Evolutionary conservation across 2,113 vertebrate genomes (phyloP), one percentile per base, ranked within the genome.

Genomic region (Oceanites oceanicus): DNA sequence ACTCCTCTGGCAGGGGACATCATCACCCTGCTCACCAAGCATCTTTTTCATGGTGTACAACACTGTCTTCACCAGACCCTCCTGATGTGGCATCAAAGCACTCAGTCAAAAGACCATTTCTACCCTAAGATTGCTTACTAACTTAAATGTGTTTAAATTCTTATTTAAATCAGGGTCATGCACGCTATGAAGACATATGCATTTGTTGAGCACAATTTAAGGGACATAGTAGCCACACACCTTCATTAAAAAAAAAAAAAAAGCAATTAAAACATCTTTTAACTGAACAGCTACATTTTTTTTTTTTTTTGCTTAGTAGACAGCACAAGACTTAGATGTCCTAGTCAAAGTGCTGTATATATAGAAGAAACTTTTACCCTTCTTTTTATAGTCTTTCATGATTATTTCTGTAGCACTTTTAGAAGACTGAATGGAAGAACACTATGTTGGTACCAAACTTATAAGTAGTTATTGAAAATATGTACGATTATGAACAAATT

Each of bases 41-140:
- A 9, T 9, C n/a, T 15, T 20, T 22, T 4, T 2, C 15, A 5
- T 7, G 6, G 22, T 3, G 2, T 3, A 5, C 36, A 7, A 2
- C 2, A 1, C 22, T 6, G 15, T 3, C 55, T n/a, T 19, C 3
- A 20, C 5, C 22, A 2, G 42, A 27, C 53, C 61, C 47, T 45
- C 50, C 20, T 36, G 14, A 7, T 13, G 11, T 3, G 29, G 16
- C 50, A 19, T 19, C 20, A 19, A 55, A 68, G 47, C 47, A 15
- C 42, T 6, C 2, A 0, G 11, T 17, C 29, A 9, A 17, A 7
- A 7, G 14, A 8, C 19, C 4, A 10, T 45, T 62, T 74, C 16
- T 10, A 6, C 21, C 10, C 36, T 40, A 17, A 15, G 67, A 45
- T 11, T 8, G 8, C 34, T 85, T 6, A 38, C 9, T 23, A 49